These are phyloP conservation scores for Uria lomvia DNA, from an alignment of 2,113 vertebrate species.

Conservation along the genomic window DNA sequence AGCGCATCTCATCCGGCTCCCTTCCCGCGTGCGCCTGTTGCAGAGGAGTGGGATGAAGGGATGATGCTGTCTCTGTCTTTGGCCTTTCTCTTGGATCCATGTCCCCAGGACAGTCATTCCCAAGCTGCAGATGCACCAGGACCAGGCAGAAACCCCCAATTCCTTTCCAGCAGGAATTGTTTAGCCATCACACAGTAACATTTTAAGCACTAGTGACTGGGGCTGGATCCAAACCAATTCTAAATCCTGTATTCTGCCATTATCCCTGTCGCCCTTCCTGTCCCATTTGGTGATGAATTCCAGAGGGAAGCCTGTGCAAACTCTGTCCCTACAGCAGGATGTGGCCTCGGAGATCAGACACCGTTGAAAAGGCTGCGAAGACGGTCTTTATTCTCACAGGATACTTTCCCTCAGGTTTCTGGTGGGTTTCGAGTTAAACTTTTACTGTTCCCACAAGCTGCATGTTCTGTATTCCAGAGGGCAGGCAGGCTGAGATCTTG, in stretches of 20 bases:
- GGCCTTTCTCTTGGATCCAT: background rate
- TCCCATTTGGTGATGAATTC: background rate
- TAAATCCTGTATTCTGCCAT: background rate
- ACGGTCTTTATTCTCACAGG: background rate
- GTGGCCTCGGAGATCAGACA: background rate
- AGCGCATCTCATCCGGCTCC: rapidly evolving
- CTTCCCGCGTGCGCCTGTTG: background rate
- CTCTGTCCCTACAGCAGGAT: background rate
- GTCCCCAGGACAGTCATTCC: background rate
- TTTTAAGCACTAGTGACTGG: background rate
- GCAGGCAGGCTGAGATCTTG: background rate
- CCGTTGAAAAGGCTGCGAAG: background rate
- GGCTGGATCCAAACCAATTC: background rate
- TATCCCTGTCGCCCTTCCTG: background rate
- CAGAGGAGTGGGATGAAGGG: background rate
- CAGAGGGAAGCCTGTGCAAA: background rate
- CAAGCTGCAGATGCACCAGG: background rate
- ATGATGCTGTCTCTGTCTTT: background rate
- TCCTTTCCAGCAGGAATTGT: background rate
- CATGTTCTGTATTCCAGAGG: background rate
- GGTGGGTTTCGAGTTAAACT: background rate
- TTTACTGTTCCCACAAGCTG: background rate
- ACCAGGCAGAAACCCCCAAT: background rate
- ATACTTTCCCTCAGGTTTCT: background rate
- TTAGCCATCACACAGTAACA: background rate